Evolutionary conservation across 2,113 vertebrate species (phyloP).

Genomic region (Xiphophorus maculatus): DNA sequence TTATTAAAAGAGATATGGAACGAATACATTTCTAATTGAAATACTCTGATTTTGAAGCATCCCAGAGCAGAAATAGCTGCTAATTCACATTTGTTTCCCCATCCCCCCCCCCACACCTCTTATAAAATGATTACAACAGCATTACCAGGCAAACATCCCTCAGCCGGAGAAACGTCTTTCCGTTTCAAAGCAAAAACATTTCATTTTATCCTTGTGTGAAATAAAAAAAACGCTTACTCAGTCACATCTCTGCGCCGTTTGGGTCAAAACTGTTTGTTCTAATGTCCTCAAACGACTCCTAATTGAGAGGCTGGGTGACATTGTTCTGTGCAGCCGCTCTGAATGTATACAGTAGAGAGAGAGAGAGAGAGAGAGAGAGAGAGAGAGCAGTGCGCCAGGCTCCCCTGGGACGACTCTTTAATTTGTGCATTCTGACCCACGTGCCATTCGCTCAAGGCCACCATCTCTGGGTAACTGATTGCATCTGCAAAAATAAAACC

Average conservation of each 20-base stretch:
- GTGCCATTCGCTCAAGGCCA: constrained; percentile 72
- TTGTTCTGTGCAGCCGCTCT: constrained; percentile 43
- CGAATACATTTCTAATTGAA: constrained; percentile 34
- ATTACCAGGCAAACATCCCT: constrained; percentile 62
- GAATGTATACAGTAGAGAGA: constrained; percentile 58
- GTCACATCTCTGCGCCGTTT: constrained; percentile 56
- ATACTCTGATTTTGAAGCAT: constrained; percentile 26
- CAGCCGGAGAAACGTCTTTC: constrained; percentile 58
- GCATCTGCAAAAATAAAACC: constrained; percentile 40
- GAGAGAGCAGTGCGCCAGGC: constrained; percentile 31
- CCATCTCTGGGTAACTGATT: constrained; percentile 61
- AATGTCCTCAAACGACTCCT: constrained; percentile 46
- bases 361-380: too few species aligned
- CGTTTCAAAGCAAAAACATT: constrained; percentile 69
- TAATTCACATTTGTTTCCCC: constrained; percentile 58
- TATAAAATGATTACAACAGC: constrained; percentile 54
- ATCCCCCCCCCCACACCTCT: constrained; percentile 11
- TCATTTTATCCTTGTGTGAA: constrained; percentile 50
- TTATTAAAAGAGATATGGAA: constrained; percentile 15
- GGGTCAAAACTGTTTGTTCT: constrained; percentile 19
- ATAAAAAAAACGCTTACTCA: constrained; percentile 59
- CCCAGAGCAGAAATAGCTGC: constrained; percentile 59
- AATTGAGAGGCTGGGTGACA: constrained; percentile 50
- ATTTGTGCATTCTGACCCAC: constrained; percentile 76
- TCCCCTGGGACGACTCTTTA: constrained; percentile 73